Evolutionary conservation across 2,888 invertebrate genomes (phyloP).

Genomic region (Pseudanteris insignis): DNA sequence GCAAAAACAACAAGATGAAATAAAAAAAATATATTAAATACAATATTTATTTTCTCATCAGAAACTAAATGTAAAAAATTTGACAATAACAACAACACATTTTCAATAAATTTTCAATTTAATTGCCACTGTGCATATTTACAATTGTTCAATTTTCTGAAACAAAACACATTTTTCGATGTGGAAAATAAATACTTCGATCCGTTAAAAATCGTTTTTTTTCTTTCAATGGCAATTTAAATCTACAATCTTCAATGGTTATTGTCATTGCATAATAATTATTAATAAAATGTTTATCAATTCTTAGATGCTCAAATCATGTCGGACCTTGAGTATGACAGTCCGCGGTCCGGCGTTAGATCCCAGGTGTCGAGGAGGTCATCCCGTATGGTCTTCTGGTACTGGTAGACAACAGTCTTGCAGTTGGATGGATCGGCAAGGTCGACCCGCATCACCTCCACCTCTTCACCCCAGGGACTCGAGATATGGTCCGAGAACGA

Average conservation of each 20-base stretch:
- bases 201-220: no score
- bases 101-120: no score
- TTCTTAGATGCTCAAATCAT: constrained; percentile 87
- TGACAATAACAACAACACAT: no score
- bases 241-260: neutral
- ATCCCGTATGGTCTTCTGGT: constrained; percentile 61
- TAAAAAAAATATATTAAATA: no score
- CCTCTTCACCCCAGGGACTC: constrained; percentile 71
- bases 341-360: constrained; percentile 83
- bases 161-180: neutral
- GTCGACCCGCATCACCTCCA: constrained; percentile 87
- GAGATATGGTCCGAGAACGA: constrained; percentile 61
- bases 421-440: constrained; percentile 94
- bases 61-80: no score
- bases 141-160: neutral
- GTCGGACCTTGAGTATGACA: constrained; percentile 88
- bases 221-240: no score
- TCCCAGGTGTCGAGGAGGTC: constrained; percentile 68
- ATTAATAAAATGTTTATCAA: neutral
- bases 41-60: no score
- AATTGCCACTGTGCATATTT: no score
- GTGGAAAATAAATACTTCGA: no score
- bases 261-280: no score
- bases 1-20: no score
- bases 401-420: constrained; percentile 77